Conservation (phyloP, 2,113 vertebrate species). For the Ammodramus savannarum region DNA sequence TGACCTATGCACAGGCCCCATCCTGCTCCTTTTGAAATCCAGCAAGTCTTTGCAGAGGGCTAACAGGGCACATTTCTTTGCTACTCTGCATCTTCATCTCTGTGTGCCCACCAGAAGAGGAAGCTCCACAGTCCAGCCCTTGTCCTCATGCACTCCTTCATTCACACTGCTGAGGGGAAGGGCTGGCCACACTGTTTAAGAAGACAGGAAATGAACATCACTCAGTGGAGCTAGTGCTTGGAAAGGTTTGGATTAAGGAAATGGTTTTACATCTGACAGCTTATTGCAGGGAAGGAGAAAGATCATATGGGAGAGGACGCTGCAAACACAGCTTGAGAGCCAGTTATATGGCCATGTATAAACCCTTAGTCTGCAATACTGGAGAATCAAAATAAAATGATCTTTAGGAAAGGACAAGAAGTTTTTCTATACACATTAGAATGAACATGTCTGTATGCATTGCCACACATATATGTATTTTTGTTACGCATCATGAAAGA, state of each 20-base stretch:
- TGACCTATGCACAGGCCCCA: not conserved
- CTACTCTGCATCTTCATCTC: not conserved
- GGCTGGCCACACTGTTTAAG: not conserved
- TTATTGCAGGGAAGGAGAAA: not conserved
- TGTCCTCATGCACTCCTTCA: not conserved
- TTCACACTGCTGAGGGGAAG: not conserved
- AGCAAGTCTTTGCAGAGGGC: not conserved
- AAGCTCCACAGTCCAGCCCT: not conserved
- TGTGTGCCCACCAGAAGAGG: not conserved
- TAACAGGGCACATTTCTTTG: not conserved
- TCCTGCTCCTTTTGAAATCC: not conserved
- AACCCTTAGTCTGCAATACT: not conserved
- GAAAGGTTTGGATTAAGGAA: not conserved
- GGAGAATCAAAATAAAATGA: not conserved
- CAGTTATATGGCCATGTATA: not conserved
- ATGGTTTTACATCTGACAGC: not conserved
- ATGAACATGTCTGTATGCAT: not conserved
- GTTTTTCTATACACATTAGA: not conserved
- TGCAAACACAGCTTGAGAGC: not conserved
- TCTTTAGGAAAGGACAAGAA: not conserved
- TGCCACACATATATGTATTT: not conserved
- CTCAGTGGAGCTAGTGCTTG: not conserved
- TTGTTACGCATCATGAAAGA: not conserved
- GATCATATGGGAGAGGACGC: not conserved
- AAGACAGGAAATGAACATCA: not conserved